phyloP scores from a whole-genome alignment of 2,797 vertebrate species.

The Hypotaenidia philippensis region DNA sequence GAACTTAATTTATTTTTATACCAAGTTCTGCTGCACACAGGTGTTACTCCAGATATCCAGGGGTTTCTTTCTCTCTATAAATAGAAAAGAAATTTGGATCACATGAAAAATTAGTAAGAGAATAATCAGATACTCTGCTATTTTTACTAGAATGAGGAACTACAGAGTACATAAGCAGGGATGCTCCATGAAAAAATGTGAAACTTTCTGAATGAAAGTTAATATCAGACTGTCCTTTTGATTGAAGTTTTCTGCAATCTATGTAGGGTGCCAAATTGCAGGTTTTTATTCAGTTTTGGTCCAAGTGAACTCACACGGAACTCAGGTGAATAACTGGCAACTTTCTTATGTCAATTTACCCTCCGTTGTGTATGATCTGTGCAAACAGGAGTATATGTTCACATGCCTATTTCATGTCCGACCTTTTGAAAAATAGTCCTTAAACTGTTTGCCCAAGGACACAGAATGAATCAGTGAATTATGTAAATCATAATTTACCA shows the following conservation, averaged over 20 bases:
- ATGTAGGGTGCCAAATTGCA: neutral
- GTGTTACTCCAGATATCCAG: neutral
- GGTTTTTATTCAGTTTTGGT: neutral
- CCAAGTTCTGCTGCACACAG: neutral
- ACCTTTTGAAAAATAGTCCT: neutral
- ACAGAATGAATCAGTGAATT: neutral
- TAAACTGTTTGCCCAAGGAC: slow-evolving; percentile 10
- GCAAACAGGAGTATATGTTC: neutral
- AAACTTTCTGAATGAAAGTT: neutral
- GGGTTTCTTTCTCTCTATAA: neutral
- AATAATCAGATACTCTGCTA: neutral
- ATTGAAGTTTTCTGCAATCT: neutral
- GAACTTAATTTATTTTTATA: neutral
- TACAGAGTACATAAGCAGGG: neutral
- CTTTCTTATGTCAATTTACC: neutral
- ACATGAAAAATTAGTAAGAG: neutral
- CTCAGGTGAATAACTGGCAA: neutral
- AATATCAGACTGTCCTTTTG: fast-evolving
- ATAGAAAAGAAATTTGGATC: neutral
- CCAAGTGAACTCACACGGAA: neutral
- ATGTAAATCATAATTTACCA: neutral
- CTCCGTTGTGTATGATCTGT: neutral
- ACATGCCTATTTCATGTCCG: neutral
- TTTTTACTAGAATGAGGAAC: neutral
- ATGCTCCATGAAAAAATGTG: neutral